phyloP scores from a whole-genome alignment of 2,797 vertebrate genomes.

The Periophthalmus magnuspinnatus region DNA sequence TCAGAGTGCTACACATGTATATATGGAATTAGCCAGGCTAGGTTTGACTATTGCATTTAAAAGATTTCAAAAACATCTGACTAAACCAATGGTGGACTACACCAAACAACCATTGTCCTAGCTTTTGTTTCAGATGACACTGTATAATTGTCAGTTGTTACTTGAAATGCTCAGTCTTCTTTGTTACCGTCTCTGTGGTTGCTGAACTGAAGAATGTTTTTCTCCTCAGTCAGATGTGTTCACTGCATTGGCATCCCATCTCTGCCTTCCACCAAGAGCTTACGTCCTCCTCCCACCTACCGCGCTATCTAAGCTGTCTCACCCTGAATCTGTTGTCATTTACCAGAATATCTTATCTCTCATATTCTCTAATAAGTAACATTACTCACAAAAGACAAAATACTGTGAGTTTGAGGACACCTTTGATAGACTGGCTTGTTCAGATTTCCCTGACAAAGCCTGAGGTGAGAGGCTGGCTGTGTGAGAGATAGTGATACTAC shows the following conservation, averaged over 20 bases:
- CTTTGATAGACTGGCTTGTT: slow-evolving; percentile 17
- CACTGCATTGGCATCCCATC: neutral
- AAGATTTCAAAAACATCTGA: too few relatives aligned
- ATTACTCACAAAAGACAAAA: slow-evolving; percentile 10
- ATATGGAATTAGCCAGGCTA: too few relatives aligned
- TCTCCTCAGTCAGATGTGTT: neutral
- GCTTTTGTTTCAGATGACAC: neutral
- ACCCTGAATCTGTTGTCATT: slow-evolving; percentile 26
- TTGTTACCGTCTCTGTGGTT: slow-evolving; percentile 6
- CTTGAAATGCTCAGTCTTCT: slow-evolving; percentile 22
- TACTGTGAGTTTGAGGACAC: neutral
- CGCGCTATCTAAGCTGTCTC: slow-evolving; percentile 22
- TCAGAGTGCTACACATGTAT: too few relatives aligned
- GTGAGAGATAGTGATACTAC: slow-evolving; percentile 34
- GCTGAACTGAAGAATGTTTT: neutral
- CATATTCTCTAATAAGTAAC: slow-evolving; percentile 14
- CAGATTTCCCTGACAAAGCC: slow-evolving; percentile 51
- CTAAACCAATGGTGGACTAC: too few relatives aligned
- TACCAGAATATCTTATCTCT: slow-evolving; percentile 30
- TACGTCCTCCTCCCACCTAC: slow-evolving; percentile 24
- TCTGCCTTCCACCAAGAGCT: neutral
- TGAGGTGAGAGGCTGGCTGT: slow-evolving; percentile 29
- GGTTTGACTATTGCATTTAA: too few relatives aligned
- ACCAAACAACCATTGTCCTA: neutral
- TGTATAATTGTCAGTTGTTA: neutral